Percentiles rank a stretch among this genome's conserved stretches.
These are phyloP conservation scores for Dorcus hopei DNA, from an alignment of 2,888 invertebrate genomes.

Conservation along the genomic window DNA sequence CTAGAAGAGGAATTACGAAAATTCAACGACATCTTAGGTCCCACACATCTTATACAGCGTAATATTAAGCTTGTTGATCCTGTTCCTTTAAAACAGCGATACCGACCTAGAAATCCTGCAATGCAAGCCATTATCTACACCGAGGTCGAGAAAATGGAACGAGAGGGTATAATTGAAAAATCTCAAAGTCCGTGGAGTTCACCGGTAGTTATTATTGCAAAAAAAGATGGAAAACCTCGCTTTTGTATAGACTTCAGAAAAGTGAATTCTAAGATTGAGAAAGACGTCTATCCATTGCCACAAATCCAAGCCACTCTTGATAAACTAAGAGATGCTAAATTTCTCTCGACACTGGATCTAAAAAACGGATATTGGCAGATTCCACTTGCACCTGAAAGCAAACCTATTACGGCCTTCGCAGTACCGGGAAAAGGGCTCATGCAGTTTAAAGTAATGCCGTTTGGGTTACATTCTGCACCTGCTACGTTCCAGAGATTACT, in stretches of 20 bases:
- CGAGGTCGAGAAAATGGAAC: background rate
- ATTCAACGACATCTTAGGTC: background rate
- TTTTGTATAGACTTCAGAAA: background rate
- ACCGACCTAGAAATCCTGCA: background rate
- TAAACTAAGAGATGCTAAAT: background rate
- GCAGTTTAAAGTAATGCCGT: slow-evolving; percentile 21
- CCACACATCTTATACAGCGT: background rate
- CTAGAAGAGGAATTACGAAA: too few species aligned
- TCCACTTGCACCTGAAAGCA: slow-evolving; percentile 1
- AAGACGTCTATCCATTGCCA: background rate
- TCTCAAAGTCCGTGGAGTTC: background rate
- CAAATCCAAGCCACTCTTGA: background rate
- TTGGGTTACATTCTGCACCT: slow-evolving; percentile 26
- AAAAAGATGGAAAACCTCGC: background rate
- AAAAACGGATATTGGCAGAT: background rate
- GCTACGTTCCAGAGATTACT: slow-evolving; percentile 19
- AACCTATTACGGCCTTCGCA: slow-evolving; percentile 25
- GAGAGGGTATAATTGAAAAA: background rate
- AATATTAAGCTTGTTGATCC: background rate
- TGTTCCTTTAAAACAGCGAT: background rate
- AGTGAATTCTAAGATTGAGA: background rate
- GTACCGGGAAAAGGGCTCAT: too few species aligned
- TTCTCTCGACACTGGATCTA: background rate
- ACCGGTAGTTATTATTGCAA: background rate
- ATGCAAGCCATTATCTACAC: background rate